phyloP scores from a whole-genome alignment of 2,113 vertebrate genomes.

The Lepus americanus region DNA sequence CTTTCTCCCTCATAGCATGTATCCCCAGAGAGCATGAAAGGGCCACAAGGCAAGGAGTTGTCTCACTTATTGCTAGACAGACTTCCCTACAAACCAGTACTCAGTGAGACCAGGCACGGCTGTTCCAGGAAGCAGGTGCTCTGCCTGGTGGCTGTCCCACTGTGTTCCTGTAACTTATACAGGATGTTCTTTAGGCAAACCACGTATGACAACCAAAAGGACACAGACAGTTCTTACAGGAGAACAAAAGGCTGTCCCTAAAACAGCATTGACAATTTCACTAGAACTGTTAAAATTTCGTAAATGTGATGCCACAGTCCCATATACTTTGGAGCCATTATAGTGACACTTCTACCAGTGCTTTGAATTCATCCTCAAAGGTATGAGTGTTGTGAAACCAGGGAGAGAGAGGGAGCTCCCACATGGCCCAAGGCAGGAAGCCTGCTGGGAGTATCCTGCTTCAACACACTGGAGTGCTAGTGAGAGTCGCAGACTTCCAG shows the following conservation, averaged over 20 bases:
- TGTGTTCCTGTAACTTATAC: fast-evolving
- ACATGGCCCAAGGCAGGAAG: not conserved
- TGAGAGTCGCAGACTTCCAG: not conserved
- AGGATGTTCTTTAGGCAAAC: not conserved
- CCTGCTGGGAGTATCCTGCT: not conserved
- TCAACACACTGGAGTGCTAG: not conserved
- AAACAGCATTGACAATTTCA: not conserved
- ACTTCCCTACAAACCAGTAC: fast-evolving
- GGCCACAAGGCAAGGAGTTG: fast-evolving
- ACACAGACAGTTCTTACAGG: not conserved
- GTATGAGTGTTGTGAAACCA: fast-evolving
- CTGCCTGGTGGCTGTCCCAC: fast-evolving
- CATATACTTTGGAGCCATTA: not conserved
- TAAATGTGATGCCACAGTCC: not conserved
- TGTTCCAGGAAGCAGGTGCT: not conserved
- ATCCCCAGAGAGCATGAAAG: not conserved
- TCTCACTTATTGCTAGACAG: fast-evolving
- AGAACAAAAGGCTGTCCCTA: not conserved
- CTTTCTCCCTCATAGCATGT: fast-evolving
- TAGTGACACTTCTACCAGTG: not conserved
- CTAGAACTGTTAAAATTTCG: not conserved
- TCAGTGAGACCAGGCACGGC: not conserved
- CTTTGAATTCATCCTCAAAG: not conserved
- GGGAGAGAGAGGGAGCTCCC: not conserved
- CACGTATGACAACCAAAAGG: not conserved